Conservation (phyloP, 2,797 vertebrate species). For the Remorina albescens region DNA sequence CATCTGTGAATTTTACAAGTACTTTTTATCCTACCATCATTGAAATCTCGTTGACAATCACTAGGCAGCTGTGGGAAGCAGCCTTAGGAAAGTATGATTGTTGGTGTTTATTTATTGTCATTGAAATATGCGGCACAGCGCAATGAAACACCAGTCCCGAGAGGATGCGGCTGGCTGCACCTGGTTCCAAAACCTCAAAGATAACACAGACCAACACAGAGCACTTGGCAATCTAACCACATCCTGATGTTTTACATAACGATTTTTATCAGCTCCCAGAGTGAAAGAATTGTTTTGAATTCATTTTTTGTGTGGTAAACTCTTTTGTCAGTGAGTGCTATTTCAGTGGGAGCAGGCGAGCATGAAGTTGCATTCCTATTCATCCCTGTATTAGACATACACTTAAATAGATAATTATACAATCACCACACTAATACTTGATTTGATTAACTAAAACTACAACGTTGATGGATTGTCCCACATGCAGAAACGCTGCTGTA, state of each 20-base stretch:
- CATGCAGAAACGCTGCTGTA: neutral
- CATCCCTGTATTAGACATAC: neutral
- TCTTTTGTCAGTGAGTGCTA: too few species aligned
- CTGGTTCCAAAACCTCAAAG: slow-evolving; percentile 73
- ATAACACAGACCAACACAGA: slow-evolving; percentile 47
- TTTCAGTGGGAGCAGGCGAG: neutral
- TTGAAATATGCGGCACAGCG: slow-evolving; percentile 64
- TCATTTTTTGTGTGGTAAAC: too few species aligned
- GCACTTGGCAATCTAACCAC: slow-evolving; percentile 3
- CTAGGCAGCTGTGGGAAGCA: slow-evolving; percentile 56
- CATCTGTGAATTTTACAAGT: slow-evolving; percentile 20
- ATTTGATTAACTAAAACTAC: neutral
- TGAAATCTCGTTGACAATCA: slow-evolving; percentile 27
- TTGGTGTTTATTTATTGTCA: slow-evolving; percentile 81
- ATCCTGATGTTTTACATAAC: slow-evolving; percentile 32
- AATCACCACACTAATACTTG: neutral
- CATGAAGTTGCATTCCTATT: neutral
- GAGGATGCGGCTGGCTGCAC: slow-evolving; percentile 63
- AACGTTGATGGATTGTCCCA: neutral
- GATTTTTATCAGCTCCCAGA: slow-evolving; percentile 9
- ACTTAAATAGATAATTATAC: neutral
- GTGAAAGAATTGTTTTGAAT: too few species aligned
- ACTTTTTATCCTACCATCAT: slow-evolving; percentile 30
- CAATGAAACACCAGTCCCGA: slow-evolving; percentile 56
- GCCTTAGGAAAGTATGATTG: slow-evolving; percentile 77